Evolutionary conservation across 2,113 vertebrate genomes (phyloP), one percentile per base, ranked within the genome.

Genomic region (Pachypanchax playfairii): DNA sequence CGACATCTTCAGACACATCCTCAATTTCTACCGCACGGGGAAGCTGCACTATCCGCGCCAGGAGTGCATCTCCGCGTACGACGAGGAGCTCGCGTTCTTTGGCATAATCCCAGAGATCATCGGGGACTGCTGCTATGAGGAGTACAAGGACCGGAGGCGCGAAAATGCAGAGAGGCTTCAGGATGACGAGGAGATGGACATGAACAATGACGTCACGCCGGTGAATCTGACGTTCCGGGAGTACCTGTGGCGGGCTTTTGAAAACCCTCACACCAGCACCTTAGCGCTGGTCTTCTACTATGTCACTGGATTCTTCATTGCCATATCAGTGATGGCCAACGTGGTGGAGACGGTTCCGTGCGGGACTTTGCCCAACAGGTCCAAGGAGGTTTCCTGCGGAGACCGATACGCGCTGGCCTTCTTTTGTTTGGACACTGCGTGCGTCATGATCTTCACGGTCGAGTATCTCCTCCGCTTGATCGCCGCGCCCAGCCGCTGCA

Each of bases 261-360:
- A 99, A 91, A 99, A 98, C 82, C 97, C 97, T 0, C 97, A 99
- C 91, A 98, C 97, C 75, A 99, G 97, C 91, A 99, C 97, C 0
- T 86, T 98, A 84, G 97, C 97, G 33, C 90, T 99, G 76, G 97
- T 99, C 72, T 97, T 99, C 89, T 99, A 99, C 91, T 99, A 99
- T 26, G 97, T 99, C 26, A 99, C 97, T 0, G 97, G 97, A 20
- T 99, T 99, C 92, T 99, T 99, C 91, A 99, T 99, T n/a, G 97
- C 97, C 0, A 94, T 99, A 55, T 99, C 97, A 0, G 97, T 99
- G 76, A 94, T 98, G 77, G 97, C 97, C 53, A 99, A 99, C 0
- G 97, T 99, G 84, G 95, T 95, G 65, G 97, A 99, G 76, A 99
- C 97, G 4, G 97, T 99, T 35, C 97, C 97, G 0, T 99, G 97